Evolutionary conservation across 2,888 invertebrate genomes (phyloP), one percentile per base, ranked within the genome.

Genomic region (Drosophila yooni): DNA sequence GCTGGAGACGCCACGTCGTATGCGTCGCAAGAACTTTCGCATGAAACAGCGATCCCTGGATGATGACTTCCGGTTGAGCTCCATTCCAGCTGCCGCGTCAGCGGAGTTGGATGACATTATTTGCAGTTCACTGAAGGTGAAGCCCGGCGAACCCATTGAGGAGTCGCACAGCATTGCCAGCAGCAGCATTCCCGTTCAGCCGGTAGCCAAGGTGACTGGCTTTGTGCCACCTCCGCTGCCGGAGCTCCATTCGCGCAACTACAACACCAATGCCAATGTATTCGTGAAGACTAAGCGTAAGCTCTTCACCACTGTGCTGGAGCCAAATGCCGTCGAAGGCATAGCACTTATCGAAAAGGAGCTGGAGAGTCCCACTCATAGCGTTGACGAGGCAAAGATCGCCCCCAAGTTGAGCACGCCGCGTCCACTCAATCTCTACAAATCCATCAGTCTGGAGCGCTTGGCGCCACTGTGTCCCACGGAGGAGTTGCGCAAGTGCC

Each of bases 271-370:
- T n/a, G 86, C 94, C 52, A 96, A 96, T 90, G 95, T 97, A 0
- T 96, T 97, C 77, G 96, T 97, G 0, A 97, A 96, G 92, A 97
- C 97, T 0, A 97, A 96, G 50, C 94, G 96, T 63, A 97, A 96
- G 93, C 95, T 97, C 80, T 97, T 97, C 76, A 96, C 96, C 0
- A 96, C 97, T 0, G 95, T 96, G 6, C 94, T 95, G 2, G 89
- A 92, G 29, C 89, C 92, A 1, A 88, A 61, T 54, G 89, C 90
- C 0, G 63, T 75, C 36, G 91, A 90, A 38, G 91, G 92, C 31
- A 70, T 92, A 36, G 86, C 90, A 4, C 80, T 92, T 4, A 82
- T 92, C 31, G 92, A 88, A 48, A 91, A 90, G 29, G 91, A 91
- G 48, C 59, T 92, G 21, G 76, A 81, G 31, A 83, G 79, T 65